phyloP scores from a whole-genome alignment of 2,113 vertebrate species.

The Semicossyphus pulcher region DNA sequence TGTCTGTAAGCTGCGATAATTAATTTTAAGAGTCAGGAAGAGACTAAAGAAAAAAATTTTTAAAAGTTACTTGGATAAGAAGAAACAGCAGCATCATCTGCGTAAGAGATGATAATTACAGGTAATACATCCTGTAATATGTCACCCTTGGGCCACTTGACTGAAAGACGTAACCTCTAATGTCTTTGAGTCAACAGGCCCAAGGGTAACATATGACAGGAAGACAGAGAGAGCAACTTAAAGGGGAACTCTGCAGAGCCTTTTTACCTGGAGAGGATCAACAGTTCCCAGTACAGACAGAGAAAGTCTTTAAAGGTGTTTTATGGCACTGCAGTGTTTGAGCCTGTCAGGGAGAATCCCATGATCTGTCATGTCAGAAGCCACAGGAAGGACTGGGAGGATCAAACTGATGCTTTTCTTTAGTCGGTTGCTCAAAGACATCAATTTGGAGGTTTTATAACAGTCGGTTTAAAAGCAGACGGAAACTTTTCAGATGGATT shows the following conservation, averaged over 20 bases:
- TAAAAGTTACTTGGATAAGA: constrained; percentile 5
- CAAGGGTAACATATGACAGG: constrained; percentile 8
- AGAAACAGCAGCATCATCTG: not conserved
- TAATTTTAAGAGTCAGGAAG: constrained; percentile 12
- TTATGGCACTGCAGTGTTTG: constrained; percentile 15
- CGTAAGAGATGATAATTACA: not conserved
- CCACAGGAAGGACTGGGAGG: not conserved
- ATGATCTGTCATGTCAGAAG: constrained; percentile 36
- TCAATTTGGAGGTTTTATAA: constrained; percentile 10
- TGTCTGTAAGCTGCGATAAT: constrained; percentile 8
- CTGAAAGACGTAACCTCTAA: not conserved
- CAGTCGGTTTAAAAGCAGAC: constrained; percentile 6
- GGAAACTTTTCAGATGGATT: not conserved
- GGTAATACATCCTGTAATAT: not conserved
- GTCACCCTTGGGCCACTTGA: not conserved
- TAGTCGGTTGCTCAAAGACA: not conserved
- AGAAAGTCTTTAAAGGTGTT: constrained; percentile 27
- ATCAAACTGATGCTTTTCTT: constrained; percentile 32
- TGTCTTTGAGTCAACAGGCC: constrained; percentile 22
- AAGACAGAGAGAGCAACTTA: not conserved
- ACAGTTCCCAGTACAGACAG: constrained; percentile 1
- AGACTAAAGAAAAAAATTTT: not conserved
- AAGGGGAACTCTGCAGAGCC: constrained; percentile 4
- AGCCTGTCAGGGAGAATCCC: constrained; percentile 17
- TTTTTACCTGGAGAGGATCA: not conserved